A percentile compares a stretch with the other conserved stretches of the same genome.
Evolutionary conservation across 2,888 invertebrate species (phyloP).

Genomic region (Dryomyza anilis): DNA sequence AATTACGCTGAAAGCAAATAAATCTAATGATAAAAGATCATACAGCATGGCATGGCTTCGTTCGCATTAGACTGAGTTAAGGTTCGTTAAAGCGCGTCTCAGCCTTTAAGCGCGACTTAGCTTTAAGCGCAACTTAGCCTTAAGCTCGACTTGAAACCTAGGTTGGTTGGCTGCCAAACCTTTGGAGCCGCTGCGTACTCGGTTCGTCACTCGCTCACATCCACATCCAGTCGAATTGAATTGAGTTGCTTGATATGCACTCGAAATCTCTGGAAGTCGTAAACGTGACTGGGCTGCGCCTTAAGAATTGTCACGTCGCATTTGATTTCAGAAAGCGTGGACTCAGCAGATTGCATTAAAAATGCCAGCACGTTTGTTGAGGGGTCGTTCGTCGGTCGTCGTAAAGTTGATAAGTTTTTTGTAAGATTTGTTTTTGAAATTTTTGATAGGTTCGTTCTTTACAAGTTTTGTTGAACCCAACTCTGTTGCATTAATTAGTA

Average conservation of each 20-base stretch:
- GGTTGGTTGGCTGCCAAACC: too few species aligned
- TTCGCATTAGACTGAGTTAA: too few species aligned
- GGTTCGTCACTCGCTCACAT: too few species aligned
- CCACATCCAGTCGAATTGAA: not conserved
- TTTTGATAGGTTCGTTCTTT: not conserved
- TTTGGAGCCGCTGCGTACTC: not conserved
- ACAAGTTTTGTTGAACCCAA: constrained; percentile 20
- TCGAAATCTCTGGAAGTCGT: constrained; percentile 8
- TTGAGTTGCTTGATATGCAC: constrained; percentile 5
- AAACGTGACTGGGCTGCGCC: constrained; percentile 55
- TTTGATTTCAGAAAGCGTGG: constrained; percentile 36
- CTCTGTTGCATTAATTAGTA: too few species aligned
- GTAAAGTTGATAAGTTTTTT: constrained; percentile 16
- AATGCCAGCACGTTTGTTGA: constrained; percentile 52
- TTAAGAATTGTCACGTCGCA: constrained; percentile 53
- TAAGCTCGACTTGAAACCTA: not conserved
- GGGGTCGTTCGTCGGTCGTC: too few species aligned
- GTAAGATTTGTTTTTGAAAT: constrained; percentile 4
- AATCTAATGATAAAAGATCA: too few species aligned
- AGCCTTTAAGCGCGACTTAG: not conserved
- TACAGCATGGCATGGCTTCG: too few species aligned
- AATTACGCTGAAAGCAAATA: too few species aligned
- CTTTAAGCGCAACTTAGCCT: not conserved
- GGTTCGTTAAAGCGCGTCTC: too few species aligned
- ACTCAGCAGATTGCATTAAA: constrained; percentile 32